These are phyloP conservation scores for Megalopta genalis DNA, from an alignment of 1,140 invertebrate genomes.

Conservation along the genomic window DNA sequence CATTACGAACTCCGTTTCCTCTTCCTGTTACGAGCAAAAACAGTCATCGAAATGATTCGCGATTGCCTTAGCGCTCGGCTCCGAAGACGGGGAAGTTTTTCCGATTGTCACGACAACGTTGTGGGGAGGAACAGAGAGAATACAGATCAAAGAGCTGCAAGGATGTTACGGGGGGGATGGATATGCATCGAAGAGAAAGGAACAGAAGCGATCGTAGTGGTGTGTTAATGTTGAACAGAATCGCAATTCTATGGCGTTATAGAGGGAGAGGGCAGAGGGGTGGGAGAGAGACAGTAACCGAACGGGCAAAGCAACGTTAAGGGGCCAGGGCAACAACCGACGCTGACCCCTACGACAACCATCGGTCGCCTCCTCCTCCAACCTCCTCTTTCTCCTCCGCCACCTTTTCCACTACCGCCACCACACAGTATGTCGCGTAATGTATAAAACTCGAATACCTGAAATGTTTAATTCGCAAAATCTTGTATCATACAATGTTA, in stretches of 20 bases:
- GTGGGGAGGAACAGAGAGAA: no score
- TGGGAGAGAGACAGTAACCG: constrained; percentile 35
- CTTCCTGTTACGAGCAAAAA: no score
- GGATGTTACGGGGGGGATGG: no score
- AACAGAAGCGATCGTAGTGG: constrained; percentile 1
- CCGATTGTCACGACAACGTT: no score
- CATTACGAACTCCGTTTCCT: no score
- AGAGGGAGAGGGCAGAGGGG: background rate
- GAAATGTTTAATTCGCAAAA: no score
- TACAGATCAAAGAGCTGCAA: no score
- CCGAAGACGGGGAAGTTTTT: no score
- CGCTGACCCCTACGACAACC: constrained; percentile 65
- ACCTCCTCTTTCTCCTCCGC: background rate
- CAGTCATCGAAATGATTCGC: no score
- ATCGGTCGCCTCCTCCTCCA: constrained; percentile 35
- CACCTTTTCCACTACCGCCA: constrained; percentile 37
- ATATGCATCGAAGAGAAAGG: constrained; percentile 4
- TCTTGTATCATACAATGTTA: no score
- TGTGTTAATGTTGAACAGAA: constrained; percentile 17
- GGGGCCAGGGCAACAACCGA: constrained; percentile 69
- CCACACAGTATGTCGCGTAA: constrained; percentile 1
- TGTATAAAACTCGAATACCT: no score
- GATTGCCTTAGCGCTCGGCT: no score
- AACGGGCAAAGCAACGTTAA: constrained; percentile 56
- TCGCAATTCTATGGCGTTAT: constrained; percentile 17